Conservation (phyloP, 2,888 invertebrate genomes). For the Helleia helle region DNA sequence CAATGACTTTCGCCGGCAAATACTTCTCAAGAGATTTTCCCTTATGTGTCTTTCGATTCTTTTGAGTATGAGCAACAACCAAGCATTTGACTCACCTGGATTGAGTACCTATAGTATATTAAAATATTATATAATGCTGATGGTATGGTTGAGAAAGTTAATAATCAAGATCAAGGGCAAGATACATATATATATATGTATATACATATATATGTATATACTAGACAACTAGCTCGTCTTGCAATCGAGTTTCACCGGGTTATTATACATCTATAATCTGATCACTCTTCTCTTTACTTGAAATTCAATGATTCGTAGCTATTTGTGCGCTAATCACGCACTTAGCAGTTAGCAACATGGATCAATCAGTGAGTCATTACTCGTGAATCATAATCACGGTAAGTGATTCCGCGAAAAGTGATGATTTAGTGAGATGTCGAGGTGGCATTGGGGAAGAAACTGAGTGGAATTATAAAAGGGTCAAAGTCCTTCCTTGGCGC, state of each 20-base stretch:
- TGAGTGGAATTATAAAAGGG: background rate
- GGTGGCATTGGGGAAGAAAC: background rate
- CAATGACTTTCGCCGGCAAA: slow-evolving; percentile 12
- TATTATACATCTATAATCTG: too few relatives aligned
- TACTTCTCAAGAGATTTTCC: slow-evolving; percentile 9
- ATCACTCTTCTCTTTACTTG: slow-evolving; percentile 1
- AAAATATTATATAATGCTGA: too few relatives aligned
- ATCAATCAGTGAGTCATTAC: slow-evolving; percentile 3
- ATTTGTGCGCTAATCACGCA: background rate
- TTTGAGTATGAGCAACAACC: too few relatives aligned
- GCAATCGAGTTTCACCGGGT: too few relatives aligned
- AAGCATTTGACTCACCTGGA: too few relatives aligned
- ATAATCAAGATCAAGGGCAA: too few relatives aligned
- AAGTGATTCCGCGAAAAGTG: background rate
- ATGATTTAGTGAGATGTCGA: background rate
- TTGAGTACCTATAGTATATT: too few relatives aligned
- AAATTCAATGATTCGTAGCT: background rate
- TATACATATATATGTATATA: too few relatives aligned
- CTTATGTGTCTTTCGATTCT: too few relatives aligned
- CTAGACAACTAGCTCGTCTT: too few relatives aligned
- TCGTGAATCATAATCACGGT: background rate
- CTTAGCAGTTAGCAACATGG: background rate
- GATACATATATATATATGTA: too few relatives aligned
- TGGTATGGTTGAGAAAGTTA: too few relatives aligned
- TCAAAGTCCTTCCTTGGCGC: slow-evolving; percentile 8